Conservation (phyloP, 2,888 invertebrate genomes). For the Ophion slaviceki region DNA sequence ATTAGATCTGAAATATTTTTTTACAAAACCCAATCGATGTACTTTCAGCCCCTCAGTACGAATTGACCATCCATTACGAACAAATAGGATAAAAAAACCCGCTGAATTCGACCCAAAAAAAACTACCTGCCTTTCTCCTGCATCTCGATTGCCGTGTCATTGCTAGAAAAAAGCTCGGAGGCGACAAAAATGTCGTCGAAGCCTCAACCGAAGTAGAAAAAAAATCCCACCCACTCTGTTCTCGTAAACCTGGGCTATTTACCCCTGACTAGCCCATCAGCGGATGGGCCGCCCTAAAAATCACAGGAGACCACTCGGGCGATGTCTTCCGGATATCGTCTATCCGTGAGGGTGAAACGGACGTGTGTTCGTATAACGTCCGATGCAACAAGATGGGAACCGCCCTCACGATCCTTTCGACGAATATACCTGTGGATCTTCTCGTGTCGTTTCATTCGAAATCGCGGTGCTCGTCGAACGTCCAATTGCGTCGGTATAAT, state of each 20-base stretch:
- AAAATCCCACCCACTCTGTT: neutral
- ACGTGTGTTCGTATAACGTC: slow-evolving; percentile 2
- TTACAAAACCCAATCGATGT: too few relatives aligned
- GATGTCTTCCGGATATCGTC: slow-evolving; percentile 12
- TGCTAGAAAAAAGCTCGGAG: neutral
- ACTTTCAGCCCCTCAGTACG: too few relatives aligned
- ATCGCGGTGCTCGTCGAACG: slow-evolving; percentile 57
- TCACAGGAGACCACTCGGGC: neutral
- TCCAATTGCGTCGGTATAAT: slow-evolving; percentile 65
- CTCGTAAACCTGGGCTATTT: slow-evolving; percentile 23
- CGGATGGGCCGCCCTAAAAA: slow-evolving; percentile 21
- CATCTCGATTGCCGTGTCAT: neutral
- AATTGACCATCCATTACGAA: neutral
- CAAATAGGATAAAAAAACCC: neutral
- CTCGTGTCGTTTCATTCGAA: neutral
- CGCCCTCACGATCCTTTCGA: slow-evolving; percentile 10
- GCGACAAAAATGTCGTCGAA: neutral
- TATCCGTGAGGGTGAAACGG: slow-evolving; percentile 9
- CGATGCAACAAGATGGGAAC: slow-evolving; percentile 1
- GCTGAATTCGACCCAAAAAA: neutral
- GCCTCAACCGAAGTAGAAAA: neutral
- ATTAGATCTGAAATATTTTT: too few relatives aligned
- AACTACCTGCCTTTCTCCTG: neutral
- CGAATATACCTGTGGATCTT: slow-evolving; percentile 18
- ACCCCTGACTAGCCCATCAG: slow-evolving; percentile 30